Evolutionary conservation across 2,797 vertebrate species (phyloP).

Genomic region (Rhabdophis nuchalis): DNA sequence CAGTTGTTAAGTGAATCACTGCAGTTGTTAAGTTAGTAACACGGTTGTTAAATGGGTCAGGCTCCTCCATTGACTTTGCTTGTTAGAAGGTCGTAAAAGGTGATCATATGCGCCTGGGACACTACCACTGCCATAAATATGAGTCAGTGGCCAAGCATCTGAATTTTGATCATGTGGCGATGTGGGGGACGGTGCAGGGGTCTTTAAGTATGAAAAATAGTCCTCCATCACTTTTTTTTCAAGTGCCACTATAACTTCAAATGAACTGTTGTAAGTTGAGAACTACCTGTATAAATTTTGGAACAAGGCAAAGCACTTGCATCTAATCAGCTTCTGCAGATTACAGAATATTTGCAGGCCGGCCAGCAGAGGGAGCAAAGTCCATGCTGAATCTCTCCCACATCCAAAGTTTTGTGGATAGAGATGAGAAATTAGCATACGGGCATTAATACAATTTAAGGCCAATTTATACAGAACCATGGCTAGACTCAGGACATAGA

Average conservation of each 20-base stretch:
- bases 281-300: neutral
- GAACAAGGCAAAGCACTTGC: neutral
- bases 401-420: neutral
- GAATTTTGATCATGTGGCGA: neutral
- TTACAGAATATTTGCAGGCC: constrained; percentile 26
- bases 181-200: neutral
- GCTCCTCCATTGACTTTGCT: neutral
- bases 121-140: neutral
- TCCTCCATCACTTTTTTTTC: neutral
- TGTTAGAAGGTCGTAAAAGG: neutral
- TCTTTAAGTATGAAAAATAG: neutral
- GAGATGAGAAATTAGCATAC: neutral
- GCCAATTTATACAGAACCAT: neutral
- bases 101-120: neutral
- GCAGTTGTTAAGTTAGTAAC: neutral
- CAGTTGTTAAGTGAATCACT: neutral
- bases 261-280: neutral
- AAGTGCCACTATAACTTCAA: neutral
- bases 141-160: neutral
- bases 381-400: neutral
- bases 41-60: neutral
- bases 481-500: neutral
- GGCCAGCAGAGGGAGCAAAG: constrained; percentile 61
- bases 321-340: neutral
- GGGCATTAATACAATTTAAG: neutral